Conservation (phyloP, 2,797 vertebrate species). For the Lagodon rhomboides region DNA sequence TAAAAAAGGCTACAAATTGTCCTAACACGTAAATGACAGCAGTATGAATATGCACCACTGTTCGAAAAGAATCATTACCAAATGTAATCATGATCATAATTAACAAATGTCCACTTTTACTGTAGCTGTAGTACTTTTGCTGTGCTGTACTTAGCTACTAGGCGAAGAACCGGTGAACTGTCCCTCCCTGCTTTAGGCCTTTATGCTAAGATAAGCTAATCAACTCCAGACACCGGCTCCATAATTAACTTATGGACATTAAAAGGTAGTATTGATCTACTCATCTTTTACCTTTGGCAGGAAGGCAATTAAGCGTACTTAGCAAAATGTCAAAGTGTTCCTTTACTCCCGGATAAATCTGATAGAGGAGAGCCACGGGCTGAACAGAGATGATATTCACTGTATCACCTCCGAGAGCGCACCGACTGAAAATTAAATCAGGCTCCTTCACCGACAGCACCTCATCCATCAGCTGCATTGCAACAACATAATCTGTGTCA, state of each 20-base stretch:
- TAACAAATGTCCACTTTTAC: no score
- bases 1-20: no score
- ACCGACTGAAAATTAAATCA: neutral
- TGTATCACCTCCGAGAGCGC: neutral
- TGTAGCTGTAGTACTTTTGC: no score
- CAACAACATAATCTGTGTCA: neutral
- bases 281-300: neutral
- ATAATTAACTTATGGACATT: neutral
- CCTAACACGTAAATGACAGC: no score
- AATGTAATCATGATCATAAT: no score
- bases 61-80: no score
- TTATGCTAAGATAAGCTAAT: neutral
- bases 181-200: no score
- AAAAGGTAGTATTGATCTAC: neutral
- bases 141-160: no score
- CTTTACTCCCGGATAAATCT: neutral
- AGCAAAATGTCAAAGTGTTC: neutral
- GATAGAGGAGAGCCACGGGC: neutral
- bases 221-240: neutral
- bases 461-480: neutral
- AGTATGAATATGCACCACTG: no score
- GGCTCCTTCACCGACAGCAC: neutral
- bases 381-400: neutral
- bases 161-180: no score
- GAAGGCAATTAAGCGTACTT: neutral